Evolutionary conservation across 35 echinoderm and acorn worm genomes (phyloP).

Genomic region (Lytechinus variegatus): DNA sequence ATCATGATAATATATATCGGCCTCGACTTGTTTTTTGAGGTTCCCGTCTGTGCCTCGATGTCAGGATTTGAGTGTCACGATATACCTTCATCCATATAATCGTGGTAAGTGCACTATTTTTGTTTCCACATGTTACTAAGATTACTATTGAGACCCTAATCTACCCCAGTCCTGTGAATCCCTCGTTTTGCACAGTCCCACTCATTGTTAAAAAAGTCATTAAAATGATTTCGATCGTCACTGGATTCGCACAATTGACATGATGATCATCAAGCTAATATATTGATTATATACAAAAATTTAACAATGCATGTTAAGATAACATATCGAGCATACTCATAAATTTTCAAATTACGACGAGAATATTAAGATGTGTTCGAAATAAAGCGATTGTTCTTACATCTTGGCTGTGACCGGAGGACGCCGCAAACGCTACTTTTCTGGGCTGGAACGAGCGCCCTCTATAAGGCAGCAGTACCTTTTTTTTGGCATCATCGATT

Average conservation of each 20-base stretch:
- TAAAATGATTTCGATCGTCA: not conserved
- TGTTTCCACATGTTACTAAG: no score
- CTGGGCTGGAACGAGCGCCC: no score
- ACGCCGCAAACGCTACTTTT: not conserved
- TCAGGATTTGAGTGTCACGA: no score
- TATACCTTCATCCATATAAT: no score
- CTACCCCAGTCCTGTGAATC: no score
- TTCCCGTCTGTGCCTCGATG: no score
- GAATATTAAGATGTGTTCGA: not conserved
- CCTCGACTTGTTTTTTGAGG: no score
- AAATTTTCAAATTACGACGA: not conserved
- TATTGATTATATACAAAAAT: not conserved
- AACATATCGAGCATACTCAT: not conserved
- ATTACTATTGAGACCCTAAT: no score
- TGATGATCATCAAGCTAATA: not conserved
- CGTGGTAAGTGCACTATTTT: no score
- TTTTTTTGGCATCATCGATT: no score
- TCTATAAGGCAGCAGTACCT: no score
- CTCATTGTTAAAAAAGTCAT: not conserved
- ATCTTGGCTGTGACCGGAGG: not conserved
- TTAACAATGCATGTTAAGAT: not conserved
- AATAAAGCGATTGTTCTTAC: not conserved
- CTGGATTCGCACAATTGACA: not conserved
- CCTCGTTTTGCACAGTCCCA: not conserved
- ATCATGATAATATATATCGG: no score